Base-by-base conservation (phyloP, 1,140 invertebrate species). In the Cheumatopsyche charites region DNA sequence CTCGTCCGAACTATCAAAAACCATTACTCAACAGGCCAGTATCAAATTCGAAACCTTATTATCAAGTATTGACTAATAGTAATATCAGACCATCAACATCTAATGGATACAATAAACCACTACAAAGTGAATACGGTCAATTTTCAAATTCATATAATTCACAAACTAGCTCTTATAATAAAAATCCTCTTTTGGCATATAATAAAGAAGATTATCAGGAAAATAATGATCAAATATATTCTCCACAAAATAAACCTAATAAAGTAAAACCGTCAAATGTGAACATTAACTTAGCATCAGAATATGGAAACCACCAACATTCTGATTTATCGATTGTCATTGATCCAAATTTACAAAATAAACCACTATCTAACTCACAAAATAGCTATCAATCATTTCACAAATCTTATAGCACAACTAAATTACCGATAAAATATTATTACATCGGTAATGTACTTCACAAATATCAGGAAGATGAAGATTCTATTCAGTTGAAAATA, bases 381-480 rank as follows among this genome's bases (percentile, higher is more conserved):
- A 63, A 23, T 42, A 43, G 13, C 21, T 63, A 63, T 63, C 62
- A 63, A 63, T 45, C 63, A 26, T 47, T 45, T 15, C 17, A 70
- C 21, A 70, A 73, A 66, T 66, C 42, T 58, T 25, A 67, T 1
- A 29, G 25, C 41, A 71, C 74, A 55, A 71, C 74, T 15, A 66
- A 49, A 36, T 23, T 66, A 67, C 77, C 78, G 5, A 76, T 74
- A 3, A 84, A 86, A 76, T 86, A 85, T 77, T 87, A 86, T 76
- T 88, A 86, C 45, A 80, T 86, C n/a, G 82, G 79, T 62, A 88
- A 86, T 71, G 82, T 87, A 68, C 77, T 87, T 70, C 81, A 82
- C 47, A 85, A 83, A 79, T 87, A 87, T 77, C 79, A 81, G 1
- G 79, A 82, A 21, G 75, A 77, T 43, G 67, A 74, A 76, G 15